phyloP scores from a whole-genome alignment of 1,140 invertebrate species.

The Atopsyche davidsoni region DNA sequence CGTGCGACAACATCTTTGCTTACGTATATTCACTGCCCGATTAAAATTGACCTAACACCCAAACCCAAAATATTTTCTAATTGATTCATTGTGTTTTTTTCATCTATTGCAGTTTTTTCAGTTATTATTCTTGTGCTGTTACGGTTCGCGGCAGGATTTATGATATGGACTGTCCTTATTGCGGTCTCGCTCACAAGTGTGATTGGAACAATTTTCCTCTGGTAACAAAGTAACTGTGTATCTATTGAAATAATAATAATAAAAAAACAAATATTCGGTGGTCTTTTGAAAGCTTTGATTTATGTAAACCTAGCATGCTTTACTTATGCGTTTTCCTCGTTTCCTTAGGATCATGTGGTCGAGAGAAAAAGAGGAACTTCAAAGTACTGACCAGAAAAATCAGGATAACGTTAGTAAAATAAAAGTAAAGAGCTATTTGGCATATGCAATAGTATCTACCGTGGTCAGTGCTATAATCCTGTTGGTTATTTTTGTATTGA shows the following conservation, averaged over 20 bases:
- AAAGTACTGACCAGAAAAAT: conserved; percentile 23
- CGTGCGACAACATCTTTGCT: too few species aligned
- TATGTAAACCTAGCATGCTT: too few species aligned
- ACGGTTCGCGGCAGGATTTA: conserved; percentile 54
- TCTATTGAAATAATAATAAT: too few species aligned
- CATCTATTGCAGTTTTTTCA: conserved; percentile 55
- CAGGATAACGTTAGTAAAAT: conserved; percentile 32
- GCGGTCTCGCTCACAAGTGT: conserved; percentile 54
- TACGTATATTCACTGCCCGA: too few species aligned
- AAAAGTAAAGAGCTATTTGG: conserved; percentile 42
- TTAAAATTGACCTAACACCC: too few species aligned
- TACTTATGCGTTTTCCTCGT: too few species aligned
- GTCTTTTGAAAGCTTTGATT: too few species aligned
- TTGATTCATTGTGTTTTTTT: too few species aligned
- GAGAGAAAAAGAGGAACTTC: conserved; percentile 31
- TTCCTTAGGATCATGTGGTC: conserved; percentile 37
- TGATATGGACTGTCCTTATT: conserved; percentile 65
- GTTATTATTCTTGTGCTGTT: conserved; percentile 56
- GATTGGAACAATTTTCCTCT: conserved; percentile 57
- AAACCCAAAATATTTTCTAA: too few species aligned
- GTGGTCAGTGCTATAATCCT: conserved; percentile 58
- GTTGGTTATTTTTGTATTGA: conserved; percentile 64
- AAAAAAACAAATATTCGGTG: too few species aligned
- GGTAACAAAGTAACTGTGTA: too few species aligned
- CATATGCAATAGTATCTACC: conserved; percentile 56